These are phyloP conservation scores for Loris lydekkerianus DNA, from an alignment of 2,797 vertebrate species.

Conservation along the genomic window DNA sequence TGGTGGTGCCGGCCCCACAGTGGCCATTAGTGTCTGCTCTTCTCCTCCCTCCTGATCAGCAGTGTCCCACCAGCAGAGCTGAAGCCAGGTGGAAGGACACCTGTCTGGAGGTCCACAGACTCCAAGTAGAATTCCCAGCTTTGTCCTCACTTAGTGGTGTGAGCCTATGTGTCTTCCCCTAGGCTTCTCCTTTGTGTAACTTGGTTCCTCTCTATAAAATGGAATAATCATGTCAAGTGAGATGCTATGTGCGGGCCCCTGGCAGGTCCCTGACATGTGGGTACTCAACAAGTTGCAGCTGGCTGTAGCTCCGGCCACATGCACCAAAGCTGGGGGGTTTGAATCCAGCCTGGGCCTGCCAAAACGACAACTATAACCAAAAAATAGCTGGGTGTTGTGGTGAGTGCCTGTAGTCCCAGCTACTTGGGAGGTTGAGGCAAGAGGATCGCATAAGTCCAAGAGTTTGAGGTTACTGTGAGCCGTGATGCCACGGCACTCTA, in stretches of 20 bases:
- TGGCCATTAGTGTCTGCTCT: background rate
- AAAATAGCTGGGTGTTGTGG: too few species aligned
- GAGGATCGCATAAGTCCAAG: too few species aligned
- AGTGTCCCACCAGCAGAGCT: background rate
- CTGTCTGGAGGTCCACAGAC: background rate
- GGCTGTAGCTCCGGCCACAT: too few species aligned
- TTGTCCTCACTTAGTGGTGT: rapidly evolving
- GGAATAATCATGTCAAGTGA: background rate
- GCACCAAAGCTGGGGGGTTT: too few species aligned
- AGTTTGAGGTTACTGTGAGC: too few species aligned
- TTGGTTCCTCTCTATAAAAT: background rate
- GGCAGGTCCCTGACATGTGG: background rate
- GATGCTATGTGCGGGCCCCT: rapidly evolving
- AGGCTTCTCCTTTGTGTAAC: background rate
- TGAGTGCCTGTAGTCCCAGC: too few species aligned
- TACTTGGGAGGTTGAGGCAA: too few species aligned
- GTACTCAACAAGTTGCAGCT: background rate
- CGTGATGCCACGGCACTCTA: too few species aligned
- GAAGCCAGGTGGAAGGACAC: background rate
- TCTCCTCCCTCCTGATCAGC: background rate
- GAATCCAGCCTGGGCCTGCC: too few species aligned
- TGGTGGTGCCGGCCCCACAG: background rate
- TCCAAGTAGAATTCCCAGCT: background rate
- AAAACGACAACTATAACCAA: too few species aligned
- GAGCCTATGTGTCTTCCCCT: background rate